Percentiles rank a stretch among this genome's conserved stretches.
Evolutionary conservation across 2,113 vertebrate genomes (phyloP).

Genomic region (Carassius carassius): DNA sequence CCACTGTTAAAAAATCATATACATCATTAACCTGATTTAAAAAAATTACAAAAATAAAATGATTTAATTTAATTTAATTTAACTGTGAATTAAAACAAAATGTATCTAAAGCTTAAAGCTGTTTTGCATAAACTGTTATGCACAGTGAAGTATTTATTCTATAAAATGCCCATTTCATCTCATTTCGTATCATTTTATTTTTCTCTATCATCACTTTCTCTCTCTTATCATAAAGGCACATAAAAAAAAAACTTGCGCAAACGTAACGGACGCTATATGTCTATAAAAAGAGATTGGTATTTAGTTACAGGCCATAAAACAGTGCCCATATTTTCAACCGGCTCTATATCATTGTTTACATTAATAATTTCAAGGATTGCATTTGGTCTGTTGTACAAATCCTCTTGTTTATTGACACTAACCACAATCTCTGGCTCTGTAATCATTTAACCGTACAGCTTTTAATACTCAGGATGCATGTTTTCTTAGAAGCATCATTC

Average conservation of each 20-base stretch:
- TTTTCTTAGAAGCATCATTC: neutral
- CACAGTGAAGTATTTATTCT: too few species aligned
- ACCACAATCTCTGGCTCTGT: neutral
- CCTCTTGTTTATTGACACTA: neutral
- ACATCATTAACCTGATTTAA: neutral
- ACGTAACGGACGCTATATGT: neutral
- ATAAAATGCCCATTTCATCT: too few species aligned
- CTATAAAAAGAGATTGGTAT: neutral
- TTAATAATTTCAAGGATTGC: neutral
- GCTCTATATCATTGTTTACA: neutral
- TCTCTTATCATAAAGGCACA: neutral
- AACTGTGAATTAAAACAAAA: neutral
- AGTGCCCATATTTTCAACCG: neutral
- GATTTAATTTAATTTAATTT: too few species aligned
- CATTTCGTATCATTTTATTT: too few species aligned
- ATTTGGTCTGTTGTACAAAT: neutral
- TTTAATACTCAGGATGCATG: neutral
- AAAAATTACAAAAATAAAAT: too few species aligned
- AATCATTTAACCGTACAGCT: neutral
- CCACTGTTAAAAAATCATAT: too few species aligned
- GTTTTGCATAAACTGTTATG: neutral
- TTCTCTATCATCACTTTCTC: too few species aligned
- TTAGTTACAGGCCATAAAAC: neutral
- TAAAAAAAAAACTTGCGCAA: neutral
- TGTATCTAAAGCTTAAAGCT: neutral